These are phyloP conservation scores for Xylota segnis DNA, from an alignment of 2,888 invertebrate species.

Conservation along the genomic window DNA sequence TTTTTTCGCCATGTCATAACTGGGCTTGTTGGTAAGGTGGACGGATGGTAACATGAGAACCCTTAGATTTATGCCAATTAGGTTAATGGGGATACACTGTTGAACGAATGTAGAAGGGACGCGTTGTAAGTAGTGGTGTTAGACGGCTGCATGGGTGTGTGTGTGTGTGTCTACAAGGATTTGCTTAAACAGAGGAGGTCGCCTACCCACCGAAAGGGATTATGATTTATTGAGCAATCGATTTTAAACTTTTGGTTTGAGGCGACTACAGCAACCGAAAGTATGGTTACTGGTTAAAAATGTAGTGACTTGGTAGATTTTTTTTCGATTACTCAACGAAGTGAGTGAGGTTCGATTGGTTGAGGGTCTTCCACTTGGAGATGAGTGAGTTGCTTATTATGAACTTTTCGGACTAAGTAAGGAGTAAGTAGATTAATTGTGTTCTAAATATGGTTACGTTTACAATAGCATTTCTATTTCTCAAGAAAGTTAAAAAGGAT, in stretches of 20 bases:
- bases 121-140: not conserved
- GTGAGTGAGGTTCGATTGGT: not conserved
- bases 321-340: not conserved
- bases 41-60: conserved; percentile 59
- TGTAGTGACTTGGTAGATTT: not conserved
- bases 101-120: conserved; percentile 17
- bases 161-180: not conserved
- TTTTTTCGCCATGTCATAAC: conserved; percentile 67
- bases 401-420: not conserved
- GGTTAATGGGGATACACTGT: conserved; percentile 69
- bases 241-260: conserved; percentile 11
- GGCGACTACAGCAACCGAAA: not conserved
- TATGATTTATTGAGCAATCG: conserved; percentile 42
- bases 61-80: conserved; percentile 74
- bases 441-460: too few species aligned
- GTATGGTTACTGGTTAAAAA: not conserved
- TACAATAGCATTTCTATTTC: too few species aligned
- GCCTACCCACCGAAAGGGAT: conserved; percentile 22
- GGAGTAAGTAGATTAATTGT: too few species aligned
- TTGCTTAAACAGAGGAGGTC: conserved; percentile 14
- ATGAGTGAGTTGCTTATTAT: too few species aligned
- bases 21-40: conserved; percentile 25
- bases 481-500: too few species aligned
- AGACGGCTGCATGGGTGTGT: conserved; percentile 2
- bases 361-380: not conserved